phyloP scores from a whole-genome alignment of 2,888 invertebrate species.

The Zaprionus obscuricornis region DNA sequence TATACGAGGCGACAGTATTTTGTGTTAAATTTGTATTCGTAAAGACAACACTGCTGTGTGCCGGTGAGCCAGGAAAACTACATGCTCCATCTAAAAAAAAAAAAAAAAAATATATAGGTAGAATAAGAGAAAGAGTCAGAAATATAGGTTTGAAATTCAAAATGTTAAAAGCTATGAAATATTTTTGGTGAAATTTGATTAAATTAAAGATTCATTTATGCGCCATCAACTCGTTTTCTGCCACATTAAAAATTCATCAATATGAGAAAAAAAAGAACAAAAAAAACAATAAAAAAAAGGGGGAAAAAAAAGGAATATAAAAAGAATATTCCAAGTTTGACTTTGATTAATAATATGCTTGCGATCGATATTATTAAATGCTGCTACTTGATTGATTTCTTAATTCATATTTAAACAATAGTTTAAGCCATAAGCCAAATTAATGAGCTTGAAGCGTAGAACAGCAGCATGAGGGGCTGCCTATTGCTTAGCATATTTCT shows the following conservation, averaged over 20 bases:
- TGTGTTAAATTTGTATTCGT: conserved; percentile 85
- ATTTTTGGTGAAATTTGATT: conserved; percentile 39
- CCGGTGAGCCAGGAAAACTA: conserved; percentile 95
- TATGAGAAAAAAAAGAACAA: too few relatives aligned
- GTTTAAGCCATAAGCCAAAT: background rate
- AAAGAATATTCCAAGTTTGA: too few relatives aligned
- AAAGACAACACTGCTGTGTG: conserved; percentile 92
- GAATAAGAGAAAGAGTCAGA: conserved; percentile 1
- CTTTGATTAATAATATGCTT: conserved; percentile 14
- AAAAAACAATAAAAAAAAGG: too few relatives aligned
- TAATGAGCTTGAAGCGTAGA: too few relatives aligned
- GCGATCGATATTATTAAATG: conserved; percentile 9
- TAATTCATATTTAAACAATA: conserved; percentile 8
- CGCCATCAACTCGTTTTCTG: conserved; percentile 5
- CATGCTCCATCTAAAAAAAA: conserved; percentile 84
- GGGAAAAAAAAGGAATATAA: too few relatives aligned
- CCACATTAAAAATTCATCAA: too few relatives aligned
- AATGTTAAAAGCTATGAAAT: conserved; percentile 24
- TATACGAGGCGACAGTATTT: conserved; percentile 90
- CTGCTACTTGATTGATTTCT: conserved; percentile 38
- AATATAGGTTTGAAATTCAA: background rate
- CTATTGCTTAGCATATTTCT: too few relatives aligned
- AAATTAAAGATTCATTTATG: conserved; percentile 44
- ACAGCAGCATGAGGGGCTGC: too few relatives aligned
- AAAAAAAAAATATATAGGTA: background rate